These are phyloP conservation scores for Montipora sp. DNA, from an alignment of 64 coral and sea anemone genomes.

Conservation along the genomic window DNA sequence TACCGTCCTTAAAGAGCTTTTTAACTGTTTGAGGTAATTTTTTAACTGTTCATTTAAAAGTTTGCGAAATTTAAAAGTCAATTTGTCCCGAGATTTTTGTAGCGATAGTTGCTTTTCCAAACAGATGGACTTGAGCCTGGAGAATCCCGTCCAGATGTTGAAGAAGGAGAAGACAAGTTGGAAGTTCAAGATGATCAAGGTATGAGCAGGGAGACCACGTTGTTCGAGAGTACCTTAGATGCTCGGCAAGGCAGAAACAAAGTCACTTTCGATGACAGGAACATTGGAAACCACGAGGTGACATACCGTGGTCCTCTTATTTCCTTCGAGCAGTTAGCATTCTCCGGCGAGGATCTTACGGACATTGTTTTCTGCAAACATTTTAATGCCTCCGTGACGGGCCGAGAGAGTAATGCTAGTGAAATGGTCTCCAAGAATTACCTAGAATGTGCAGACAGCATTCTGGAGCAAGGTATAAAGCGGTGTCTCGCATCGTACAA, in stretches of 20 bases:
- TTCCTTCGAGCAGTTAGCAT: conserved; percentile 72
- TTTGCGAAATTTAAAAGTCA: neutral
- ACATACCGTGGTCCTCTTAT: conserved; percentile 84
- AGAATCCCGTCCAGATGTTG: neutral
- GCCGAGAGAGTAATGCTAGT: conserved; percentile 38
- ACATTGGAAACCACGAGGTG: conserved; percentile 33
- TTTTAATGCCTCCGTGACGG: conserved; percentile 67
- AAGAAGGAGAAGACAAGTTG: conserved; percentile 5
- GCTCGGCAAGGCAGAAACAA: conserved; percentile 7
- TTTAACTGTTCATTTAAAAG: too few species aligned
- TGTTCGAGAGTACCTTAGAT: neutral
- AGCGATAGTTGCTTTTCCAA: neutral
- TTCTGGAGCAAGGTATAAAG: conserved; percentile 80
- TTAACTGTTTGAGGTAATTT: too few species aligned
- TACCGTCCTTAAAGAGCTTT: too few species aligned
- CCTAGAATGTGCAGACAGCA: conserved; percentile 75
- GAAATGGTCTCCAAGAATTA: conserved; percentile 73
- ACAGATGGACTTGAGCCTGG: neutral
- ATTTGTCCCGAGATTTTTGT: neutral
- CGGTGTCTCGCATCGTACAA: conserved; percentile 75
- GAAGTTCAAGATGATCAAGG: conserved; percentile 23
- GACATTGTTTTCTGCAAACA: conserved; percentile 90
- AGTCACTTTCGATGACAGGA: conserved; percentile 91
- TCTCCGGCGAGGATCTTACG: conserved; percentile 84
- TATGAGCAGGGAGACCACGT: neutral